A percentile compares a stretch with the other conserved stretches of the same genome.
Conservation (phyloP, 2,888 invertebrate genomes). For the Leptopilina syphax region DNA sequence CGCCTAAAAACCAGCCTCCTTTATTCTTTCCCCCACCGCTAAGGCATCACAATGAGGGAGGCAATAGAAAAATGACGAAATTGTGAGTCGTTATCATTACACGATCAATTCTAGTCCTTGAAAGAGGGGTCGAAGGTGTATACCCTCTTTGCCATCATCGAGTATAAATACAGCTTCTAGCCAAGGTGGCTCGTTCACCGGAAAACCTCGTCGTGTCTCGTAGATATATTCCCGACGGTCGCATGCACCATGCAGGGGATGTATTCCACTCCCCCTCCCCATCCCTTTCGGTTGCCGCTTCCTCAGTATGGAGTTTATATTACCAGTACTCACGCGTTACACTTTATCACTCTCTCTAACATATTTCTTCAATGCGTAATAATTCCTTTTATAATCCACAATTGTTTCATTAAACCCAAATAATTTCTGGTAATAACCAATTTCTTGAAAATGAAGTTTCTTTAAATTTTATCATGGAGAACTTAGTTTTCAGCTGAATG, state of each 20-base stretch:
- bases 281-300: slow-evolving; percentile 42
- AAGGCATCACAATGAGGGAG: too few relatives aligned
- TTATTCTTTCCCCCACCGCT: too few relatives aligned
- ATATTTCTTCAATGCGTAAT: slow-evolving; percentile 68
- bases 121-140: not conserved
- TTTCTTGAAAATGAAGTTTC: too few relatives aligned
- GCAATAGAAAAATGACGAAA: not conserved
- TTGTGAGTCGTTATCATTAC: not conserved
- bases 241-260: slow-evolving; percentile 43
- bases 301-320: slow-evolving; percentile 57
- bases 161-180: slow-evolving; percentile 6
- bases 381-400: slow-evolving; percentile 46
- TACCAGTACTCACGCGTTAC: slow-evolving; percentile 68
- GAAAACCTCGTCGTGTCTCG: slow-evolving; percentile 55
- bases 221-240: slow-evolving; percentile 52
- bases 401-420: not conserved
- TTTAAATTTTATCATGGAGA: too few relatives aligned
- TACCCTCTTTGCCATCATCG: not conserved
- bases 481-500: too few relatives aligned
- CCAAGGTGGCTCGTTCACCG: slow-evolving; percentile 46
- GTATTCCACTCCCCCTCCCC: slow-evolving; percentile 41
- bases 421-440: too few relatives aligned
- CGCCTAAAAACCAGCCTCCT: too few relatives aligned
- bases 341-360: slow-evolving; percentile 71
- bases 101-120: not conserved